Conservation (phyloP, 2,888 invertebrate species). For the Scaptomyza polygonia region DNA sequence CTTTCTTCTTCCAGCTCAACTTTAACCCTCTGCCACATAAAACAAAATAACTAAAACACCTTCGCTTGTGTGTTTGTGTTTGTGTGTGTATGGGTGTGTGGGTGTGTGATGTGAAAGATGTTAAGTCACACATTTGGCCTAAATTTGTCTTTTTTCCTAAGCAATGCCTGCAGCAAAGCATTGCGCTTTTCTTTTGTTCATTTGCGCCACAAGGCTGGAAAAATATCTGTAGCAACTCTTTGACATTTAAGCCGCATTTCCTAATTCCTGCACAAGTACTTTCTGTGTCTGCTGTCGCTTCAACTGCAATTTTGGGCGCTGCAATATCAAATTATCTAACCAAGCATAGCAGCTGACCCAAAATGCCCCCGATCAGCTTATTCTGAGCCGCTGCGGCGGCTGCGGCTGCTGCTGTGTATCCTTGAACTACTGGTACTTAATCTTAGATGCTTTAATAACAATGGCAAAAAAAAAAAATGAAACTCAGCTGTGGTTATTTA, state of each 20-base stretch:
- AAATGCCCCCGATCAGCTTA: conserved; percentile 41
- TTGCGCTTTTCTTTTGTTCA: conserved; percentile 73
- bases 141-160: conserved; percentile 71
- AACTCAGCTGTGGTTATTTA: conserved; percentile 45
- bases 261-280: conserved; percentile 71
- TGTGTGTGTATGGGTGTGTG: conserved; percentile 40
- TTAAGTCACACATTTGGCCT: conserved; percentile 80
- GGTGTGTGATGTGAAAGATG: conserved; percentile 72
- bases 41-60: conserved; percentile 61
- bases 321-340: conserved; percentile 70
- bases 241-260: conserved; percentile 75
- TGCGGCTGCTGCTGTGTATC: conserved; percentile 44
- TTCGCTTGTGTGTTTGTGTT: conserved; percentile 40
- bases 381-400: conserved; percentile 46
- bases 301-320: conserved; percentile 45
- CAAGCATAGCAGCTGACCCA: conserved; percentile 42
- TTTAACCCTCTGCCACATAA: conserved; percentile 71
- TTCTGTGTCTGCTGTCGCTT: conserved; percentile 57
- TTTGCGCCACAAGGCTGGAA: conserved; percentile 70
- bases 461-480: conserved; percentile 44
- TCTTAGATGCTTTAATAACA: conserved; percentile 59
- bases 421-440: conserved; percentile 59
- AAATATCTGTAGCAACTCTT: conserved; percentile 70
- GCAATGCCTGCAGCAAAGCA: too few relatives aligned
- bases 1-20: conserved; percentile 67